Percentiles rank a stretch among this genome's conserved stretches.
Evolutionary conservation across 2,113 vertebrate species (phyloP).

Genomic region (Ictalurus furcatus): DNA sequence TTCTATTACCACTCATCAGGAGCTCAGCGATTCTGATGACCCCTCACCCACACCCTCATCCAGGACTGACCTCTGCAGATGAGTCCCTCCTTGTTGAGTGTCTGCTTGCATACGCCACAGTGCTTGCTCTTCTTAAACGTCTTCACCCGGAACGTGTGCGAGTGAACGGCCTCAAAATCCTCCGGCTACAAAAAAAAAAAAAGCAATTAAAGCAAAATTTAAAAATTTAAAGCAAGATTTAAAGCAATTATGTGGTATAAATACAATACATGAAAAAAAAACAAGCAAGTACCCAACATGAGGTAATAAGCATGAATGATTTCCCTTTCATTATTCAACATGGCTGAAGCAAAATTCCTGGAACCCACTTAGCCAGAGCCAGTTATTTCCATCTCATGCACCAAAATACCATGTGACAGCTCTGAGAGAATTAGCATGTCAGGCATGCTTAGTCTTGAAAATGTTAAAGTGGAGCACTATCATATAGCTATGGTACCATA

Average conservation of each 20-base stretch:
- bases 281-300: neutral
- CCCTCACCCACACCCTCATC: conserved; percentile 9
- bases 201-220: no score
- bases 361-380: conserved; percentile 10
- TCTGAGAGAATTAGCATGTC: conserved; percentile 5
- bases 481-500: neutral
- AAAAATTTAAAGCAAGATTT: no score
- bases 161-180: conserved; percentile 85
- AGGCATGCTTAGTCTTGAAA: neutral
- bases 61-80: conserved; percentile 86
- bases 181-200: conserved; percentile 76
- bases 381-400: neutral
- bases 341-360: conserved; percentile 7
- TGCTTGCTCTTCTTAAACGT: conserved; percentile 93
- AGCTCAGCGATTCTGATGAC: neutral
- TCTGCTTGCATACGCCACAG: conserved; percentile 89
- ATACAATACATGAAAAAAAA: neutral
- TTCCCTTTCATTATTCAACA: conserved; percentile 26
- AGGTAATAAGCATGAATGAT: neutral
- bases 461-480: neutral
- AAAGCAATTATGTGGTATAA: conserved; percentile 17
- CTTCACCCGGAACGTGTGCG: conserved; percentile 89
- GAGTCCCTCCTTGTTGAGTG: conserved; percentile 87
- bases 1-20: conserved; percentile 36
- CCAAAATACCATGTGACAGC: conserved; percentile 4